phyloP scores from a whole-genome alignment of 2,113 vertebrate genomes.

The Speoplatyrhinus poulsoni region DNA sequence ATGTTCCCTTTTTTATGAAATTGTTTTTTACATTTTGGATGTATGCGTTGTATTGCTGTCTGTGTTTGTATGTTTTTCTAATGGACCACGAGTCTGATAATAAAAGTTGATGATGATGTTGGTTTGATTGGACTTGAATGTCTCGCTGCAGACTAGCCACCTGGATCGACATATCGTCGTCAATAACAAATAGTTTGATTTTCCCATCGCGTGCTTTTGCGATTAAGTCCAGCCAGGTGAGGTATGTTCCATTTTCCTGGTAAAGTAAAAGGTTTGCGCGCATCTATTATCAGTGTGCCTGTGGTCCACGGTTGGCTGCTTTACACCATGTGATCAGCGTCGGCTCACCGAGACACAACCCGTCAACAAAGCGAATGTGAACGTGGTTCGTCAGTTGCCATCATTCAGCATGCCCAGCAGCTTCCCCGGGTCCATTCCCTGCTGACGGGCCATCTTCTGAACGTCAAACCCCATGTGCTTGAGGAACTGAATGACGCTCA shows the following conservation, averaged over 20 bases:
- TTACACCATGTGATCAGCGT: background rate
- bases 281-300: background rate
- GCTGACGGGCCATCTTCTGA: slow-evolving; percentile 91
- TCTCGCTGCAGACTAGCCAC: background rate
- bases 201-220: slow-evolving; percentile 8
- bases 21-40: no score
- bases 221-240: background rate
- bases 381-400: slow-evolving; percentile 69
- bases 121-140: background rate
- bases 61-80: no score
- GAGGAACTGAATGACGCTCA: slow-evolving; percentile 93
- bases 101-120: background rate
- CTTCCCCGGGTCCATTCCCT: slow-evolving; percentile 89
- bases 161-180: background rate
- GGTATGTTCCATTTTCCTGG: background rate
- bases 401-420: slow-evolving; percentile 90
- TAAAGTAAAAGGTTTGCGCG: background rate
- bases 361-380: background rate
- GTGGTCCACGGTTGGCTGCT: background rate
- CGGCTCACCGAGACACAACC: background rate
- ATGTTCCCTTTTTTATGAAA: no score
- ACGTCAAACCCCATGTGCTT: slow-evolving; percentile 96
- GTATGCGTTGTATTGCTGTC: no score
- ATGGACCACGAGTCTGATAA: no score
- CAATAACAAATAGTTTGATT: background rate